phyloP scores from a whole-genome alignment of 2,113 vertebrate species.

The Balaeniceps rex region DNA sequence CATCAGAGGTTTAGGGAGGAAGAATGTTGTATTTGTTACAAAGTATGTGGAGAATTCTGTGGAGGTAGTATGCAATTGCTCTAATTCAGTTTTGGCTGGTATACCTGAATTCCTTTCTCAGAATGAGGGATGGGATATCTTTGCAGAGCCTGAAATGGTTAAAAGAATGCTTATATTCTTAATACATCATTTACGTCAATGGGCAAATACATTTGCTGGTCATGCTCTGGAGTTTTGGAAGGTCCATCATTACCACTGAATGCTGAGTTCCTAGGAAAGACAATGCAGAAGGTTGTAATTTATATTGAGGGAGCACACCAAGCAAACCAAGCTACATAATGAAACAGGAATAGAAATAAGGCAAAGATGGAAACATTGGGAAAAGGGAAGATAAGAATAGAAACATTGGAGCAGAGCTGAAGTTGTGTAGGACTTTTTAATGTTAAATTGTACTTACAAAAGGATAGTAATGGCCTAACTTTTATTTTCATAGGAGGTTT shows the following conservation, averaged over 20 bases:
- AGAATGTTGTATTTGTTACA: not conserved
- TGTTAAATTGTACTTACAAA: not conserved
- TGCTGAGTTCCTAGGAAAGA: not conserved
- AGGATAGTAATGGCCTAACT: slow-evolving; percentile 7
- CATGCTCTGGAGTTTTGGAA: not conserved
- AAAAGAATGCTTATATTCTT: not conserved
- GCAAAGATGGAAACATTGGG: not conserved
- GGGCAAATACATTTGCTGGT: not conserved
- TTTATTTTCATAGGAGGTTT: slow-evolving; percentile 80
- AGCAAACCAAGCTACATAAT: not conserved
- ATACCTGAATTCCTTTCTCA: not conserved
- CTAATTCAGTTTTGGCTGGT: not conserved
- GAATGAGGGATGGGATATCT: not conserved
- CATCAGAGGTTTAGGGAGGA: not conserved
- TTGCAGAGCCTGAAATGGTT: not conserved
- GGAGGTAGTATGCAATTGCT: not conserved
- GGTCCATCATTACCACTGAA: not conserved
- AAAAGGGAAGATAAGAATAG: not conserved
- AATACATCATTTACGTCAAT: not conserved
- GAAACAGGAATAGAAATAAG: not conserved
- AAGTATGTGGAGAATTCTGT: not conserved
- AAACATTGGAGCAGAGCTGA: not conserved
- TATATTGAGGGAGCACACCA: not conserved
- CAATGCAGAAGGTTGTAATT: not conserved
- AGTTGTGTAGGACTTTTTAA: not conserved